phyloP scores from a whole-genome alignment of 2,797 vertebrate genomes.

The Ceryle rudis region DNA sequence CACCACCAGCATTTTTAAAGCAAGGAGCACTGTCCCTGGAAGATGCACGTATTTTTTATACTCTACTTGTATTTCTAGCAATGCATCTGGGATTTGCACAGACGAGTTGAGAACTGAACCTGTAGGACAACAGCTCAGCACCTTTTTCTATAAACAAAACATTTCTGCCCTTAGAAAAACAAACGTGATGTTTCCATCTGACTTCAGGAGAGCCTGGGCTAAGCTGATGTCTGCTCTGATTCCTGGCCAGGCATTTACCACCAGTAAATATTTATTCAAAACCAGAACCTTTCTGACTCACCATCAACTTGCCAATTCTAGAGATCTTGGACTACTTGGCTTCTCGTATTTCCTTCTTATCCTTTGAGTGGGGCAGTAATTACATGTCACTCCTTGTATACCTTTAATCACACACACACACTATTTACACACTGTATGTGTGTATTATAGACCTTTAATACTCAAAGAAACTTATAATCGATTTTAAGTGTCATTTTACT shows the following conservation, averaged over 20 bases:
- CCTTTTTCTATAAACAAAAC: background rate
- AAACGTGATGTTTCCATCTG: fast-evolving
- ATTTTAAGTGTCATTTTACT: background rate
- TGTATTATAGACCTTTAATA: background rate
- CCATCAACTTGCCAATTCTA: fast-evolving
- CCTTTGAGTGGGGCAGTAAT: fast-evolving
- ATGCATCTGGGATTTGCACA: background rate
- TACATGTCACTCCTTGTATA: background rate
- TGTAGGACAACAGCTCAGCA: background rate
- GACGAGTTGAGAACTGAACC: background rate
- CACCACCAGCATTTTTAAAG: background rate
- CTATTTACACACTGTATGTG: fast-evolving
- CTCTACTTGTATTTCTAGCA: background rate
- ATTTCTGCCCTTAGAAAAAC: background rate
- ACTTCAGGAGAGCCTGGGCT: background rate
- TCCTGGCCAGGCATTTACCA: background rate
- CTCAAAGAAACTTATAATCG: background rate
- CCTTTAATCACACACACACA: background rate
- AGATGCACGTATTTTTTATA: fast-evolving
- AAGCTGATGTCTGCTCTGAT: background rate
- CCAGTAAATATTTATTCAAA: background rate
- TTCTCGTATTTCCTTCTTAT: background rate
- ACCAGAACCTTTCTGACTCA: background rate
- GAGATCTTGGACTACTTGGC: fast-evolving
- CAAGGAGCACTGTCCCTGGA: background rate